Evolutionary conservation across 1,140 invertebrate genomes (phyloP).

Genomic region (Drosophila albomicans): DNA sequence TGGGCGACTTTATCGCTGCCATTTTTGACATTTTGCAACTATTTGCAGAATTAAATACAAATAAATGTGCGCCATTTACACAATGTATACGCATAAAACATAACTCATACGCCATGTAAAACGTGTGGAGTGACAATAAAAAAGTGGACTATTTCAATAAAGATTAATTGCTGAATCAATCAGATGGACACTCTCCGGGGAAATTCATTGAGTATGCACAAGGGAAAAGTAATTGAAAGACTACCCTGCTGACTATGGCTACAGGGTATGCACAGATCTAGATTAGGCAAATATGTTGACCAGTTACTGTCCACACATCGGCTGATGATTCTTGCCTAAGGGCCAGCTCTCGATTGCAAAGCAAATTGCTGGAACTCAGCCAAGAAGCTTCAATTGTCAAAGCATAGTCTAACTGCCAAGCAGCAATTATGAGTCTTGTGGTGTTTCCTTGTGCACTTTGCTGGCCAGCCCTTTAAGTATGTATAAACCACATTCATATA

Average conservation of each 20-base stretch:
- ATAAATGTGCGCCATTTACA: constrained; percentile 12
- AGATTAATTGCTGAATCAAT: constrained; percentile 10
- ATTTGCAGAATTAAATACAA: constrained; percentile 11
- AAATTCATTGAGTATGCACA: neutral
- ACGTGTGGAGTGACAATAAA: neutral
- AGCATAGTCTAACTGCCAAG: neutral
- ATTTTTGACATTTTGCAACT: constrained; percentile 4
- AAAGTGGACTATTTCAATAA: neutral
- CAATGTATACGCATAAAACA: neutral
- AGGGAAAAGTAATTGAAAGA: neutral
- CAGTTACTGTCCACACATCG: constrained; percentile 17
- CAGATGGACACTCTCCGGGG: neutral
- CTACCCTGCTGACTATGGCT: neutral
- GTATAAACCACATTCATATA: neutral
- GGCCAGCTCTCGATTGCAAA: constrained; percentile 7
- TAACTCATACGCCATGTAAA: constrained; percentile 11
- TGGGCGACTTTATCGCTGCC: neutral
- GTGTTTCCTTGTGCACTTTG: constrained; percentile 13
- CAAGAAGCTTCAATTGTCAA: constrained; percentile 15
- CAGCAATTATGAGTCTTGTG: constrained; percentile 18
- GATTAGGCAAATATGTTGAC: constrained; percentile 23
- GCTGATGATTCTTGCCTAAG: neutral
- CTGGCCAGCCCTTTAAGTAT: neutral
- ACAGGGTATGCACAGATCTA: neutral
- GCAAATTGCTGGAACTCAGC: constrained; percentile 39